Percentiles rank a stretch among this genome's conserved stretches.
Conservation (phyloP, 2,113 vertebrate genomes). For the Stercorarius parasiticus region DNA sequence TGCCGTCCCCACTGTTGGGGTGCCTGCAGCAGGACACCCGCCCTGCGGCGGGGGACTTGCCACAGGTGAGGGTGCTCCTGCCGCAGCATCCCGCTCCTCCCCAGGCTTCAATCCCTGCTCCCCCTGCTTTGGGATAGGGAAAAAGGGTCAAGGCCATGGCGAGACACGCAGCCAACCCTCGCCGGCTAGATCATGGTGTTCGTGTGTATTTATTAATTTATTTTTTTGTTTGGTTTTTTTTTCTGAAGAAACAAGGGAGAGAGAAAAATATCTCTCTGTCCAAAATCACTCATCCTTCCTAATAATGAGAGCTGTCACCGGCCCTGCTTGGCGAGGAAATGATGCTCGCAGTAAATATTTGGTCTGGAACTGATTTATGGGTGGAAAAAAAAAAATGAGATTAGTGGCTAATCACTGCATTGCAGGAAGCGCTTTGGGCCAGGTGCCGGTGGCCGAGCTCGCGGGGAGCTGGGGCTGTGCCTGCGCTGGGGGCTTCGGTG, state of each 20-base stretch:
- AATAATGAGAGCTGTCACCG: conserved; percentile 78
- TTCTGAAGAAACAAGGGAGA: not conserved
- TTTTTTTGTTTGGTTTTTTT: not conserved
- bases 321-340: conserved; percentile 74
- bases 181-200: not conserved
- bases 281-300: conserved; percentile 78
- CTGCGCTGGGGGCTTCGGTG: rapidly evolving
- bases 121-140: not conserved
- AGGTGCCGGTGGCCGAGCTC: not conserved
- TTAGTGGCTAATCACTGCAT: conserved; percentile 69
- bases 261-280: conserved; percentile 64
- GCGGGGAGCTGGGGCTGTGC: not conserved
- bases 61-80: not conserved
- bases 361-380: conserved; percentile 82
- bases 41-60: not conserved
- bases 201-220: not conserved
- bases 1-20: rapidly evolving
- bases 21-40: not conserved
- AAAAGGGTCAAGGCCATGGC: not conserved
- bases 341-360: conserved; percentile 77
- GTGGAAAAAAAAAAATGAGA: conserved; percentile 68
- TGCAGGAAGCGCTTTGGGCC: conserved; percentile 45
- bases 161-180: not conserved
- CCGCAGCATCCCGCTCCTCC: not conserved
- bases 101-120: rapidly evolving